A percentile compares a stretch with the other conserved stretches of the same genome.
Evolutionary conservation across 2,888 invertebrate genomes (phyloP).

Genomic region (Caenorhabditis sulstoni): DNA sequence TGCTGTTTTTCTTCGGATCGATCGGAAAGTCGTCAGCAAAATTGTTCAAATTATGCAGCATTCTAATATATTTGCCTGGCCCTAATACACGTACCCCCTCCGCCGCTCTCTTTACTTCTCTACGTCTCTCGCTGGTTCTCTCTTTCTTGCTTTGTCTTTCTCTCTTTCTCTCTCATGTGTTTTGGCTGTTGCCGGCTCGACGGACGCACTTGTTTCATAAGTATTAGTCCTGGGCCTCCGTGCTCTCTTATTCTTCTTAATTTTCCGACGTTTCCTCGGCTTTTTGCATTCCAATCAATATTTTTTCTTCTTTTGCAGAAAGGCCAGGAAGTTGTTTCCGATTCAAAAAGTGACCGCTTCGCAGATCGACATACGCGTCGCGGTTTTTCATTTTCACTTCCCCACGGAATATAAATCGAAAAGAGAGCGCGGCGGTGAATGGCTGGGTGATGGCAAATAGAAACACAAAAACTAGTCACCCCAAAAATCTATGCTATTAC

Average conservation of each 20-base stretch:
- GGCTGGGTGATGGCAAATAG: slow-evolving; percentile 60
- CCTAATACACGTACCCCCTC: slow-evolving; percentile 14
- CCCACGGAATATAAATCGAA: slow-evolving; percentile 39
- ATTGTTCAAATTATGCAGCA: no score
- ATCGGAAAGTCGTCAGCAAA: no score
- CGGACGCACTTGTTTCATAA: slow-evolving; percentile 20
- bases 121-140: slow-evolving; percentile 11
- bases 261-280: no score
- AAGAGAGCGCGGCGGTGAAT: slow-evolving; percentile 38
- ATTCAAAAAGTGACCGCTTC: slow-evolving; percentile 16
- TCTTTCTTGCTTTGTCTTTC: neutral
- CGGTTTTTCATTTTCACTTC: slow-evolving; percentile 31
- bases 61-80: no score
- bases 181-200: slow-evolving; percentile 34
- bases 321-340: neutral
- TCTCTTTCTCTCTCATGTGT: slow-evolving; percentile 38
- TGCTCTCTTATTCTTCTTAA: neutral
- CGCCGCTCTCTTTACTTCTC: slow-evolving; percentile 14
- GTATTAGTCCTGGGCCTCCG: slow-evolving; percentile 9
- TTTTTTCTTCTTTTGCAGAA: neutral
- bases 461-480: slow-evolving; percentile 60
- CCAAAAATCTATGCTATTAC: slow-evolving; percentile 55
- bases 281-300: no score
- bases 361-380: slow-evolving; percentile 30
- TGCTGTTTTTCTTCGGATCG: no score